phyloP scores from a whole-genome alignment of 2,888 invertebrate genomes.

The Tholera decimalis region DNA sequence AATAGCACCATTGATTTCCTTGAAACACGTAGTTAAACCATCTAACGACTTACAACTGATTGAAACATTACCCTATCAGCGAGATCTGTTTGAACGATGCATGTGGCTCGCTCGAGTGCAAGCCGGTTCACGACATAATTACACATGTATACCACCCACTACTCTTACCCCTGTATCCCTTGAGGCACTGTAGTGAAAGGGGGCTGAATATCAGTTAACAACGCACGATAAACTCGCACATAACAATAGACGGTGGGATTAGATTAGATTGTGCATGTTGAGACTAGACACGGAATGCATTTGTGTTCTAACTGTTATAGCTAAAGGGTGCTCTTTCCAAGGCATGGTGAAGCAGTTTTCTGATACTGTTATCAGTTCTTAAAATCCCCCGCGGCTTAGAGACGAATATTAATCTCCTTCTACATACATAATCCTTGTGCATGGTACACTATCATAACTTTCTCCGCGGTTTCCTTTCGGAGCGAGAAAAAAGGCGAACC shows the following conservation, averaged over 20 bases:
- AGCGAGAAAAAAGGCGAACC: too few relatives aligned
- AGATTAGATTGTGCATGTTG: conserved; percentile 37
- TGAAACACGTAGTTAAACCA: conserved; percentile 21
- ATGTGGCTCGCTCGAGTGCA: conserved; percentile 37
- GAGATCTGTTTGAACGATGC: conserved; percentile 44
- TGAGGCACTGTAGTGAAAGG: conserved; percentile 1
- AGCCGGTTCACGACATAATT: conserved; percentile 59
- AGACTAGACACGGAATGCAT: conserved; percentile 16
- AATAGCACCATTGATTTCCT: conserved; percentile 1
- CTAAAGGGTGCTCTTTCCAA: too few relatives aligned
- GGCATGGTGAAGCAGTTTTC: background rate
- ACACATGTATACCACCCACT: conserved; percentile 54
- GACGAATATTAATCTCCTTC: too few relatives aligned
- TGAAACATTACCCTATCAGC: conserved; percentile 49
- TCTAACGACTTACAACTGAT: conserved; percentile 25
- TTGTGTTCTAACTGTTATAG: background rate
- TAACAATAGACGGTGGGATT: conserved; percentile 15
- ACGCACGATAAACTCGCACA: conserved; percentile 26
- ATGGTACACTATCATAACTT: too few relatives aligned
- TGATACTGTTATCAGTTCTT: background rate
- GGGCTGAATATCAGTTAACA: conserved; percentile 22
- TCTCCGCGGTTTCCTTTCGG: background rate
- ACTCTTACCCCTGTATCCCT: conserved; percentile 28
- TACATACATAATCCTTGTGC: too few relatives aligned
- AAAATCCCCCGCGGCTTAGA: background rate